These are phyloP conservation scores for Lobophora halterata DNA, from an alignment of 2,888 invertebrate genomes.

Conservation along the genomic window DNA sequence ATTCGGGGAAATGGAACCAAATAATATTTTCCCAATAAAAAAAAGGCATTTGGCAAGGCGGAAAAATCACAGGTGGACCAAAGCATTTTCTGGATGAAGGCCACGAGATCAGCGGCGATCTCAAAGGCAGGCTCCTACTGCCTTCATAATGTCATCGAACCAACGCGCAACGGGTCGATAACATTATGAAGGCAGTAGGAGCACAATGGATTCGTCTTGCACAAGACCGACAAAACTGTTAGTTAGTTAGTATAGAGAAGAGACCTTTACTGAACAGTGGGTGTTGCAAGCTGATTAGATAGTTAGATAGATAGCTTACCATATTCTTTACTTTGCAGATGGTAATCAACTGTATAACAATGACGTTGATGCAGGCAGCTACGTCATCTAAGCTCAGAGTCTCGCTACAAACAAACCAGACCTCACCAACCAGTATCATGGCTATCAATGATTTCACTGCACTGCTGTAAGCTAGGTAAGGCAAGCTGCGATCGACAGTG, in stretches of 20 bases:
- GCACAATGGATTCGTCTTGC: too few relatives aligned
- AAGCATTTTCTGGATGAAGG: too few relatives aligned
- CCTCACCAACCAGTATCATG: constrained; percentile 44
- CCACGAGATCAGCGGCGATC: too few relatives aligned
- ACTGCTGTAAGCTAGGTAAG: constrained; percentile 47
- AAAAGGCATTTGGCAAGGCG: constrained; percentile 9
- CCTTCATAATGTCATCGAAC: too few relatives aligned
- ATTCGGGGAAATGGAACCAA: constrained; percentile 3
- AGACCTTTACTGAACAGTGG: too few relatives aligned
- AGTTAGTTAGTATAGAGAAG: too few relatives aligned
- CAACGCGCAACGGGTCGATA: too few relatives aligned
- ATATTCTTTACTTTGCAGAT: constrained; percentile 52
- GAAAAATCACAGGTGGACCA: too few relatives aligned
- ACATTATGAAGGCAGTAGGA: too few relatives aligned
- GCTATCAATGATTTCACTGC: constrained; percentile 38
- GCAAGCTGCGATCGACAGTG: constrained; percentile 39
- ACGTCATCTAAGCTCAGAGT: constrained; percentile 47
- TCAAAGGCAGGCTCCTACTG: too few relatives aligned
- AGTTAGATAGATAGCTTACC: constrained; percentile 41
- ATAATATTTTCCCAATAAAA: constrained; percentile 5
- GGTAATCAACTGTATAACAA: constrained; percentile 53
- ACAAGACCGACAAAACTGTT: too few relatives aligned
- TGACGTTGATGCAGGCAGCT: constrained; percentile 50
- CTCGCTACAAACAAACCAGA: constrained; percentile 47
- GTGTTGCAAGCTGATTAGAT: too few relatives aligned